Conservation (phyloP, 2,113 vertebrate species). For the Eonycteris spelaea region DNA sequence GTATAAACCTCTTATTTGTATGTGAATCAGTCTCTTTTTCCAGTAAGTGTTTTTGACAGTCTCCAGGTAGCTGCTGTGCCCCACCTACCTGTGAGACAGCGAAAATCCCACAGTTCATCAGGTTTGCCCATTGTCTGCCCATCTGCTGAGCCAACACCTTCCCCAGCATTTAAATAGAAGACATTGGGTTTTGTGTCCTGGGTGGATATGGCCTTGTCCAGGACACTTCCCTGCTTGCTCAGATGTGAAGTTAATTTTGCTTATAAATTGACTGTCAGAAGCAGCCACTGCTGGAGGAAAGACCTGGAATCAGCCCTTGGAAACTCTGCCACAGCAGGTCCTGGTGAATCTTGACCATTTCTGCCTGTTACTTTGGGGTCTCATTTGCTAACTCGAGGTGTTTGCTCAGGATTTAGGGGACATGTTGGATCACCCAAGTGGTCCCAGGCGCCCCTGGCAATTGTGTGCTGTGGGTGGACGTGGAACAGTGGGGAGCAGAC, state of each 20-base stretch:
- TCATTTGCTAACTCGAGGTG: neutral
- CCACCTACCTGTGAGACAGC: neutral
- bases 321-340: accelerated
- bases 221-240: neutral
- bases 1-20: neutral
- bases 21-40: no score
- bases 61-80: neutral
- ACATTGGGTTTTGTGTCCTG: accelerated
- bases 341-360: accelerated
- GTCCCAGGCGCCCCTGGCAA: neutral
- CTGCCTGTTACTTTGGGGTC: neutral
- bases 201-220: no score
- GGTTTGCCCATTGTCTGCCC: accelerated
- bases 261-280: neutral
- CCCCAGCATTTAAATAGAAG: neutral
- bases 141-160: accelerated
- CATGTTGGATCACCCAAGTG: accelerated
- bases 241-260: neutral
- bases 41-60: neutral
- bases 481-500: no score
- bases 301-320: neutral
- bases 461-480: accelerated
- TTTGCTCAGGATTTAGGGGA: neutral
- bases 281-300: accelerated
- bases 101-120: neutral